A percentile compares a stretch with the other conserved stretches of the same genome.
Evolutionary conservation across 2,797 vertebrate genomes (phyloP).

Genomic region (Crenichthys baileyi): DNA sequence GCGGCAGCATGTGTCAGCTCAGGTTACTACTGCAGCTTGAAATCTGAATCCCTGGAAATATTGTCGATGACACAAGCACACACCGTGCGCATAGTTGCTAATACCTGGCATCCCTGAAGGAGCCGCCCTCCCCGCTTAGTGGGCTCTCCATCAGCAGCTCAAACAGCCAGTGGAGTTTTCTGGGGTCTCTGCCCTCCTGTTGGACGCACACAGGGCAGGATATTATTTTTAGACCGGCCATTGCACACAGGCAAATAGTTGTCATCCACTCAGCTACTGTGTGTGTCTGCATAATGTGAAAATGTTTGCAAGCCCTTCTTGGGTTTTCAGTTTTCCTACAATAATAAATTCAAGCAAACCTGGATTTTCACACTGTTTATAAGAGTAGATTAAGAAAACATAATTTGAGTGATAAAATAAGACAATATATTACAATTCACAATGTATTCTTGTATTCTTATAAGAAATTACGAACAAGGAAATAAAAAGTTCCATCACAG

Average conservation of each 20-base stretch:
- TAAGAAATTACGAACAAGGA: neutral
- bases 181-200: constrained; percentile 95
- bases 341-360: neutral
- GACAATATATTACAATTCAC: too few relatives aligned
- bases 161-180: constrained; percentile 95
- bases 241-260: neutral
- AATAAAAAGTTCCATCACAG: neutral
- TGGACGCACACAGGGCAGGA: constrained; percentile 37
- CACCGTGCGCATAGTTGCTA: constrained; percentile 12
- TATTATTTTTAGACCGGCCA: constrained; percentile 23
- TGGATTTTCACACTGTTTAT: neutral
- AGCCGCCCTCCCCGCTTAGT: constrained; percentile 93
- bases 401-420: neutral
- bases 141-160: constrained; percentile 95
- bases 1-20: constrained; percentile 55
- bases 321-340: neutral
- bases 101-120: constrained; percentile 87
- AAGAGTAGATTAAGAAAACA: neutral
- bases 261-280: neutral
- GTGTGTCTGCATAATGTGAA: neutral
- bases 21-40: constrained; percentile 57
- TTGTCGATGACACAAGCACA: constrained; percentile 17
- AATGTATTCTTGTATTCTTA: neutral
- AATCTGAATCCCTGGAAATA: constrained; percentile 59
- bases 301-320: neutral